Percentiles rank a stretch among this genome's conserved stretches.
phyloP scores from a whole-genome alignment of 2,888 invertebrate species.

The Pediacus dermestoides region DNA sequence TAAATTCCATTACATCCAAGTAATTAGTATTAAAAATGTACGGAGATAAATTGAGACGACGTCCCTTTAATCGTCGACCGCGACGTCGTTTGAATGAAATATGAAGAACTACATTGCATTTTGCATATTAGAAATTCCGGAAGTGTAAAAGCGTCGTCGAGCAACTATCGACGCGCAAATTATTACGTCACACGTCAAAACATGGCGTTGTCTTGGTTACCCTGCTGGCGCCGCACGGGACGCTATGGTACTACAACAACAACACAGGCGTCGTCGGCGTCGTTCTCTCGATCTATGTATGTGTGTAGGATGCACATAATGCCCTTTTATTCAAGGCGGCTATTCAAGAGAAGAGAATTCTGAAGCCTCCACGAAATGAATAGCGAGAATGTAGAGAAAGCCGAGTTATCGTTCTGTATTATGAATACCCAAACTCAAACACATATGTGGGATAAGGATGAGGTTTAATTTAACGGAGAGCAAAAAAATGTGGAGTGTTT shows the following conservation, averaged over 20 bases:
- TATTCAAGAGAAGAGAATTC: not conserved
- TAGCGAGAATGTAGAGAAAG: too few species aligned
- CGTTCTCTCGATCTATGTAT: slow-evolving; percentile 18
- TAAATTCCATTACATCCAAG: too few species aligned
- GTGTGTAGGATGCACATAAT: slow-evolving; percentile 13
- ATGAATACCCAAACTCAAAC: too few species aligned
- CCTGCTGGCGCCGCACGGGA: slow-evolving; percentile 35
- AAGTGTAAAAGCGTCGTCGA: slow-evolving; percentile 10
- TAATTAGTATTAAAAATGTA: too few species aligned
- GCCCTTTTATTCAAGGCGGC: slow-evolving; percentile 10
- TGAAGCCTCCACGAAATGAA: too few species aligned
- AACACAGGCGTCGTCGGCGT: slow-evolving; percentile 26
- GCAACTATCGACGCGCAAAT: slow-evolving; percentile 31
- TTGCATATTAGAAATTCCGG: slow-evolving; percentile 12
- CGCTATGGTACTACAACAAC: slow-evolving; percentile 27
- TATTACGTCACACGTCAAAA: slow-evolving; percentile 44
- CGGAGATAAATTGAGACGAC: not conserved
- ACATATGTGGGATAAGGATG: too few species aligned
- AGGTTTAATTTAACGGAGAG: too few species aligned
- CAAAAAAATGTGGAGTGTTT: too few species aligned
- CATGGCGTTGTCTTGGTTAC: slow-evolving; percentile 46
- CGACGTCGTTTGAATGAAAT: slow-evolving; percentile 5
- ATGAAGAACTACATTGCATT: slow-evolving; percentile 2
- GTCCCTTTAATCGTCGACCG: not conserved
- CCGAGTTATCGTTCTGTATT: too few species aligned